Base-by-base conservation (phyloP, 2,888 invertebrate genomes). In the Lycophotia porphyrea region DNA sequence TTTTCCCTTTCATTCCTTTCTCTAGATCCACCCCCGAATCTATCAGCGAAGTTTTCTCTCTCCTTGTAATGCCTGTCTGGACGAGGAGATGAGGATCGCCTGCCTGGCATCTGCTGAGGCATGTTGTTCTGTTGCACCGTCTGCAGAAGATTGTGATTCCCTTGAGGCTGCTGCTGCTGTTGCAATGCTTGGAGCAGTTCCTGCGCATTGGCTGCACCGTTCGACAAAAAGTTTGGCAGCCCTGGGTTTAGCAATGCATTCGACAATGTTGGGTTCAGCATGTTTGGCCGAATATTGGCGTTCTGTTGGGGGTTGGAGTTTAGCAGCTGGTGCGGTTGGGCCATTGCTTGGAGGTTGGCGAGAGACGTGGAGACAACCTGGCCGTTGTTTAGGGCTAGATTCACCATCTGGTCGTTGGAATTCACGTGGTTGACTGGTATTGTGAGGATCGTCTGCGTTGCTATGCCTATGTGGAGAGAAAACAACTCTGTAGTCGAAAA, bases 371-470 rank as follows among this genome's bases (percentile, higher is more conserved):
- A 98, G 36, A 98, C 98, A 63, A 98, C 98, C 96, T 98, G 98
- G 47, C 98, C 98, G 93, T 98, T 98, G 93, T 98, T 98, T 84
- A 98, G 97, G 9, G 98, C 98, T 90, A 98, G 95, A 93, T 98
- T 98, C 44, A 98, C 98, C 97, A 98, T 98, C 89, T 97, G 97
- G 88, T 97, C 97, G 92, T 97, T 97, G 68, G 97, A 97, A 96
- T 98, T 98, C 86, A 98, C 98, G 96, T 98, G 98, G 95, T 98
- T 98, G 80, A 99, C 98, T 74, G 99, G 99, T 93, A 99, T 99
- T 86, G 99, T 99, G 89, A 99, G 97, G 92, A 99, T 99, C 91
- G 99, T 99, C 96, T 99, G 99, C 71, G 99, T 98, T 73, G 99
- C 99, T 93, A 99, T 98, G 88, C 99, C 99, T 99, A 95, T 64